These are phyloP conservation scores for Harmothoe impar DNA, from an alignment of 2,888 invertebrate species.

Conservation along the genomic window DNA sequence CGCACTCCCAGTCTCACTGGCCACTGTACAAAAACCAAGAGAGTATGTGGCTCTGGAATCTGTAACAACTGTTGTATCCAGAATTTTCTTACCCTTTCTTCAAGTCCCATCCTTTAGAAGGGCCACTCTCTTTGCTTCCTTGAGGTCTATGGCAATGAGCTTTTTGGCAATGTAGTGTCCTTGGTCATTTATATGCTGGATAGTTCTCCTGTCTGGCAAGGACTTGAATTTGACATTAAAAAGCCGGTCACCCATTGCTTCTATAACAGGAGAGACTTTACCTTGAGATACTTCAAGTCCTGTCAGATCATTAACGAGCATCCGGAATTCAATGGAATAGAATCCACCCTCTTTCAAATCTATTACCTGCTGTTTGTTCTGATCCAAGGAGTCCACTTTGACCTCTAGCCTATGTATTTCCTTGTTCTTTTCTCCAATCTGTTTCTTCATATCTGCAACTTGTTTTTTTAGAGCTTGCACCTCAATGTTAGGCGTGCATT, in stretches of 20 bases:
- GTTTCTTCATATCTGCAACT: neutral
- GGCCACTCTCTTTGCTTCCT: neutral
- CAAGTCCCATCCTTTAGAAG: slow-evolving; percentile 31
- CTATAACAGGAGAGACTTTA: slow-evolving; percentile 1
- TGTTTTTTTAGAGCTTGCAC: neutral
- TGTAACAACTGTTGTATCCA: neutral
- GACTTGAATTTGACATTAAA: neutral
- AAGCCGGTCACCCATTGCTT: neutral
- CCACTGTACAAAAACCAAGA: slow-evolving; percentile 32
- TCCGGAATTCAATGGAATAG: neutral
- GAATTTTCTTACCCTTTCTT: slow-evolving; percentile 21
- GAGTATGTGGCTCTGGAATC: neutral
- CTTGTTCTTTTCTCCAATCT: neutral
- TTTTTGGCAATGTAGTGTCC: slow-evolving; percentile 35
- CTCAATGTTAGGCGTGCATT: neutral
- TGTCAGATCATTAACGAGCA: slow-evolving; percentile 34
- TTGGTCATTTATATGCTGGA: slow-evolving; percentile 50
- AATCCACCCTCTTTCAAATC: neutral
- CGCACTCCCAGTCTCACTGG: slow-evolving; percentile 23
- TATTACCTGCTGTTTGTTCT: neutral
- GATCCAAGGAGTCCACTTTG: neutral
- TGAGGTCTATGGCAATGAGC: neutral
- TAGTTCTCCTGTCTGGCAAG: slow-evolving; percentile 3
- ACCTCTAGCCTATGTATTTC: slow-evolving; percentile 6
- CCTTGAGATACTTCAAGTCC: neutral